Percentiles rank a stretch among this genome's conserved stretches.
Evolutionary conservation across 2,113 vertebrate genomes (phyloP).

Genomic region (Atractosteus spatula): DNA sequence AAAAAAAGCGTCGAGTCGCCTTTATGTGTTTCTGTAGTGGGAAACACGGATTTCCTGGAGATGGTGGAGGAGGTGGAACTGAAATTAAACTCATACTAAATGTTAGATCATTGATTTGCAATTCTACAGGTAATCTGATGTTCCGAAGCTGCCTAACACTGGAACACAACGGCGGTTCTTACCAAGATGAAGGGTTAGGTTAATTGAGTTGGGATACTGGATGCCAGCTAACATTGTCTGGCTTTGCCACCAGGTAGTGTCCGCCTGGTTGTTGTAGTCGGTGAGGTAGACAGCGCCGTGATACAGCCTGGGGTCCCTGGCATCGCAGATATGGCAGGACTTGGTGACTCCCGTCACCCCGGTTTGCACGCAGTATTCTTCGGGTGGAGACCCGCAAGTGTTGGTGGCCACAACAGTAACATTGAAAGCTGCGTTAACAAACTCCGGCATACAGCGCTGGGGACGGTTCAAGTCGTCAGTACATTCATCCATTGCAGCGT

Average conservation of each 20-base stretch:
- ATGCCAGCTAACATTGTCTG: slow-evolving; percentile 95
- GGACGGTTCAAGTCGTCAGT: slow-evolving; percentile 63
- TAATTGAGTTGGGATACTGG: slow-evolving; percentile 91
- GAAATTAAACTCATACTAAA: too few species aligned
- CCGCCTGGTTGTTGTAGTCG: slow-evolving; percentile 97
- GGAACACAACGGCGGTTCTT: slow-evolving; percentile 42
- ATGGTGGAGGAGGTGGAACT: too few species aligned
- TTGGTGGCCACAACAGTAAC: slow-evolving; percentile 89
- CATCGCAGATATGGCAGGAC: slow-evolving; percentile 96
- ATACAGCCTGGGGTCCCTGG: slow-evolving; percentile 75
- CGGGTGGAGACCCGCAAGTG: slow-evolving; percentile 90
- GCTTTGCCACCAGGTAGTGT: slow-evolving; percentile 98
- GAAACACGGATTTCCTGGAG: too few species aligned
- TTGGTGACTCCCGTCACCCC: slow-evolving; percentile 96
- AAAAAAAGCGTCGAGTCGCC: too few species aligned
- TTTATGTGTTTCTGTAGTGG: too few species aligned
- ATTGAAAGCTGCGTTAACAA: slow-evolving; percentile 96
- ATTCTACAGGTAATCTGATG: too few species aligned
- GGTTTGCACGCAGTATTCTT: slow-evolving; percentile 98
- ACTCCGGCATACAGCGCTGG: slow-evolving; percentile 97
- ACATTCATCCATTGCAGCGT: slow-evolving; percentile 89
- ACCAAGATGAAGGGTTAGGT: slow-evolving; percentile 95
- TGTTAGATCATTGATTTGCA: too few species aligned
- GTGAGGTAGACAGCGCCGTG: slow-evolving; percentile 89
- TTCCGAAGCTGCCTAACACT: too few species aligned